These are phyloP conservation scores for Tauraco hartlaubi DNA, from an alignment of 2,797 vertebrate genomes.

Conservation along the genomic window DNA sequence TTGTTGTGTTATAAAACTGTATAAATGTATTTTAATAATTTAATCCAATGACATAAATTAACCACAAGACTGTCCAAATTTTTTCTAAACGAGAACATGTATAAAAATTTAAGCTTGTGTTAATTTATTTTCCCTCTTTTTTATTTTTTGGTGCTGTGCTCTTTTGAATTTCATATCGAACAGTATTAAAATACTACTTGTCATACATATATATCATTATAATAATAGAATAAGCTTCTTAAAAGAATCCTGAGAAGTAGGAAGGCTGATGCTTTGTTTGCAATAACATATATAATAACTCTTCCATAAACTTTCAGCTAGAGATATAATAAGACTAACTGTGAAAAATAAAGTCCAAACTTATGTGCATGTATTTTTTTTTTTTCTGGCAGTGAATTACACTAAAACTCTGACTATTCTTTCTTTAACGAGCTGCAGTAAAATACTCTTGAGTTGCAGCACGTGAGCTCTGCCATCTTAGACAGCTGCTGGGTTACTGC, in stretches of 20 bases:
- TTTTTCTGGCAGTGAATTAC: fast-evolving
- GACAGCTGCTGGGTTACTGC: neutral
- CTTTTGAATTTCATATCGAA: neutral
- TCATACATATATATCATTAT: neutral
- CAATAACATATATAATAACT: neutral
- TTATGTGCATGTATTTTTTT: neutral
- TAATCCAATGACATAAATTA: neutral
- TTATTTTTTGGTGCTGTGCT: neutral
- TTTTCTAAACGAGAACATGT: neutral
- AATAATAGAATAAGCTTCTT: neutral
- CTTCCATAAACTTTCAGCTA: neutral
- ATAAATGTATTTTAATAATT: neutral
- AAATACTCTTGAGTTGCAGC: neutral
- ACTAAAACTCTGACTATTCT: neutral
- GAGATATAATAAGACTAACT: neutral
- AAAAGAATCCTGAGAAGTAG: neutral
- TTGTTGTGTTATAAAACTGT: neutral
- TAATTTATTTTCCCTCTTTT: neutral
- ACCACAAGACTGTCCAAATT: neutral
- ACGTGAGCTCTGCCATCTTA: neutral
- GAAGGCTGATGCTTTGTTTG: neutral
- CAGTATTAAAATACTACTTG: neutral
- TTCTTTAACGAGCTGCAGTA: neutral
- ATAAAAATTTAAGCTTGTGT: neutral
- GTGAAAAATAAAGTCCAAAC: neutral